These are phyloP conservation scores for Brenthis hecate DNA, from an alignment of 2,888 invertebrate species.

Conservation along the genomic window DNA sequence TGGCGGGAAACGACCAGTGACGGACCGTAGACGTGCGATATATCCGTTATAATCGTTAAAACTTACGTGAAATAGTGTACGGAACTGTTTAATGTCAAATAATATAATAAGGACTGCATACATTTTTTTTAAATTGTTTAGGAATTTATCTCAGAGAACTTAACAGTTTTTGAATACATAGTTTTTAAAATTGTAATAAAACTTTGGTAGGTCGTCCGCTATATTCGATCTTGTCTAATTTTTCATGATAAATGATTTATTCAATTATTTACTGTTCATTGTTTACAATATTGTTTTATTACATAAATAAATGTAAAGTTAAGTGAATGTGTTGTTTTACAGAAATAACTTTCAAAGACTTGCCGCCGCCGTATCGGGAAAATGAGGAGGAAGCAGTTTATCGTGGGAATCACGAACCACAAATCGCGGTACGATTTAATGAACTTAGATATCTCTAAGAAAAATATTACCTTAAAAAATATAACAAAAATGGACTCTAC, in stretches of 20 bases:
- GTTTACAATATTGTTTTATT: neutral
- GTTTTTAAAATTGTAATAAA: too few species aligned
- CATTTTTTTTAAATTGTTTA: too few species aligned
- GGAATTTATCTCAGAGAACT: too few species aligned
- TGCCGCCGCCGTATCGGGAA: slow-evolving; percentile 72
- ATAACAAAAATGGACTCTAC: too few species aligned
- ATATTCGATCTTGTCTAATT: too few species aligned
- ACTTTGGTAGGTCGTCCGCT: too few species aligned
- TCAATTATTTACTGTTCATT: neutral
- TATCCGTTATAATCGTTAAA: too few species aligned
- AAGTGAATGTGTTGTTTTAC: slow-evolving; percentile 47
- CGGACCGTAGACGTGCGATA: slow-evolving; percentile 3
- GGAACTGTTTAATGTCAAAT: too few species aligned
- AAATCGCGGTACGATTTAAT: slow-evolving; percentile 38
- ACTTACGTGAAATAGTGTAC: too few species aligned
- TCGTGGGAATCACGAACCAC: slow-evolving; percentile 44
- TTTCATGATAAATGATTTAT: too few species aligned
- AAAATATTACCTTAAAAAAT: neutral
- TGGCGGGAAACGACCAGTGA: slow-evolving; percentile 18
- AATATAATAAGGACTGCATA: too few species aligned
- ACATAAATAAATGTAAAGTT: neutral
- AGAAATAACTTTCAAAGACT: slow-evolving; percentile 69
- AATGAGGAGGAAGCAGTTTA: slow-evolving; percentile 50
- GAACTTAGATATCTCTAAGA: neutral
- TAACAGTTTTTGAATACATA: too few species aligned